Base-by-base conservation (phyloP, 1,140 invertebrate genomes). In the Apolygus lucorum region DNA sequence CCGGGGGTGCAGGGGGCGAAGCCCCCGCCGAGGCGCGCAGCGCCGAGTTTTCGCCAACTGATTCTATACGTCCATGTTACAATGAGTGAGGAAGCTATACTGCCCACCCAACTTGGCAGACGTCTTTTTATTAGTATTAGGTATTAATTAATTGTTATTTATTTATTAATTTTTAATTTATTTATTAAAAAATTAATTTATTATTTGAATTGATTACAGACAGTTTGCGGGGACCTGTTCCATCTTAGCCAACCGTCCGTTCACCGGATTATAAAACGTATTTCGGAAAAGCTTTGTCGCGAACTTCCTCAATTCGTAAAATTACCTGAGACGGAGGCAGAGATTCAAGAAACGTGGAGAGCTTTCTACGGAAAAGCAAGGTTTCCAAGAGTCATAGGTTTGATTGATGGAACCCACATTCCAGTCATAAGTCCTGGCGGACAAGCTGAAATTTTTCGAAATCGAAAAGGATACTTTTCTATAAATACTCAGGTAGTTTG, bases 401-500 rank as follows among this genome's bases (percentile, higher is more conserved):
- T n/a, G 34, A 49, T 49, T 11, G 8, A 49, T 49, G 34, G 34
- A 8, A 49, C 34, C 17, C 34, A 49, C 17, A 17, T 49, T 17
- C 34, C 34, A 49, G 17, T 49, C 34, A 49, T 49, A 49, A 49
- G 17, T 17, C 34, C 34, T 8, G 34, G 34, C 8, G 34, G 34
- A 49, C 8, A 49, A 49, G n/a, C n/a, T n/a, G n/a, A n/a, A n/a
- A n/a, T n/a, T n/a, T n/a, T n/a, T n/a, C n/a, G n/a, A 49, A 49
- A 49, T 17, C 8, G 34, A 17, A 49, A 17, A 49, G 34, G 34
- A 11, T 49, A 49, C 34, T 49, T 49, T 67, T 76, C 74, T n/a
- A 69, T 79, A 14, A 78, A 78, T 70, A 75, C 78, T n/a, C 77
- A 79, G 62, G 71, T 72, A 52, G 73, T 77, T 28, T 73, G 73